phyloP scores from a whole-genome alignment of 2,888 invertebrate species.

The Dryomyza anilis region DNA sequence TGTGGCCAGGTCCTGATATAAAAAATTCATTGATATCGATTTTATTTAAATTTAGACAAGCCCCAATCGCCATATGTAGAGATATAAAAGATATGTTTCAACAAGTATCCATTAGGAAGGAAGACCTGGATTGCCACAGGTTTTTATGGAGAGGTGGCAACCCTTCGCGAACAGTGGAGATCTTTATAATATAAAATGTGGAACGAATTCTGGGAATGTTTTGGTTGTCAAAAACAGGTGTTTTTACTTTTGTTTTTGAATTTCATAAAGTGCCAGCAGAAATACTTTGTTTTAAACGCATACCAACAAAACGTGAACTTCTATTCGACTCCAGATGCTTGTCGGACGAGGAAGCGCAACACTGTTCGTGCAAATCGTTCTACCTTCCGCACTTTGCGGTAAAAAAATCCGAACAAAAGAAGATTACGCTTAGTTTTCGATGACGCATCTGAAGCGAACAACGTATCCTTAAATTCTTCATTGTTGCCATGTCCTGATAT shows the following conservation, averaged over 20 bases:
- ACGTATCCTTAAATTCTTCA: no score
- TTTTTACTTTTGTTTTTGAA: background rate
- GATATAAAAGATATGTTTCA: no score
- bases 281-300: background rate
- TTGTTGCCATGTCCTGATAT: no score
- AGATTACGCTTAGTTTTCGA: no score
- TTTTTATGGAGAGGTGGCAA: slow-evolving; percentile 14
- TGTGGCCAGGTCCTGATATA: background rate
- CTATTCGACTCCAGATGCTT: background rate
- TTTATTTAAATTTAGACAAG: no score
- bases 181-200: background rate
- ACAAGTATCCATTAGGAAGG: slow-evolving; percentile 6
- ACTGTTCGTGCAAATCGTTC: background rate
- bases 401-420: no score
- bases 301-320: no score
- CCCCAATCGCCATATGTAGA: slow-evolving; percentile 8
- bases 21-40: background rate
- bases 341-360: background rate
- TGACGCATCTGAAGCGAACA: no score
- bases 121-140: background rate
- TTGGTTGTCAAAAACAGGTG: no score
- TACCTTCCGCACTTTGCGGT: background rate
- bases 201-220: background rate
- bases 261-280: background rate
- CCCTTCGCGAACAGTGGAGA: background rate